phyloP scores from a whole-genome alignment of 2,113 vertebrate species.

The Nibea coibor region DNA sequence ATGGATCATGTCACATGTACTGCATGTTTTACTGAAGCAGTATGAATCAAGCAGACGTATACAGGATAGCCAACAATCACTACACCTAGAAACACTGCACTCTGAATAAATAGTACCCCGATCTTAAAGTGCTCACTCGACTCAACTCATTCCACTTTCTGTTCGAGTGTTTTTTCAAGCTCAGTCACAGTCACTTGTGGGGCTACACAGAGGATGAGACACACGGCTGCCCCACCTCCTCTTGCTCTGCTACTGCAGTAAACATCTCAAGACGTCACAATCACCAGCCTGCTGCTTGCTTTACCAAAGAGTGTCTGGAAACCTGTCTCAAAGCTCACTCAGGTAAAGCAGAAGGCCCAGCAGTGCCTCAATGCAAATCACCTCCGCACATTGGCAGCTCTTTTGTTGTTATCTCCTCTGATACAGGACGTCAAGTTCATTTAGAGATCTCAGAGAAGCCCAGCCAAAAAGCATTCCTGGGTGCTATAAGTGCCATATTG shows the following conservation, averaged over 20 bases:
- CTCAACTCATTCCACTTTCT: constrained; percentile 30
- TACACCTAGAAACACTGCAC: neutral
- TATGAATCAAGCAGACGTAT: neutral
- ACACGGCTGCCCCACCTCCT: constrained; percentile 18
- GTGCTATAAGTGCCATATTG: constrained; percentile 47
- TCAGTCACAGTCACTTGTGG: constrained; percentile 34
- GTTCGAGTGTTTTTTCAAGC: constrained; percentile 49
- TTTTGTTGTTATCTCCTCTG: constrained; percentile 75
- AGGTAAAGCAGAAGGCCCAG: constrained; percentile 62
- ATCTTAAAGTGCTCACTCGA: constrained; percentile 40
- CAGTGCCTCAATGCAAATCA: constrained; percentile 70
- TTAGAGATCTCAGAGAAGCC: constrained; percentile 58
- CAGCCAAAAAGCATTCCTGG: constrained; percentile 40
- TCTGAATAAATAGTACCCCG: constrained; percentile 4
- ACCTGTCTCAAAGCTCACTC: constrained; percentile 68
- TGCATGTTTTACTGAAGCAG: neutral
- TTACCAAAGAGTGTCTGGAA: constrained; percentile 60
- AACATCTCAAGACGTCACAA: constrained; percentile 67
- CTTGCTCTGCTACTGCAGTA: constrained; percentile 44
- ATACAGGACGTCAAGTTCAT: constrained; percentile 73
- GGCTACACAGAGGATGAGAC: constrained; percentile 35
- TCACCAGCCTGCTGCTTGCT: constrained; percentile 56
- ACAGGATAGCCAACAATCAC: constrained; percentile 9
- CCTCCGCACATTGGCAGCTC: constrained; percentile 58
- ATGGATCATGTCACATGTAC: neutral